These are phyloP conservation scores for Drosophila sp. DNA, from an alignment of 1,140 invertebrate genomes.

Conservation along the genomic window DNA sequence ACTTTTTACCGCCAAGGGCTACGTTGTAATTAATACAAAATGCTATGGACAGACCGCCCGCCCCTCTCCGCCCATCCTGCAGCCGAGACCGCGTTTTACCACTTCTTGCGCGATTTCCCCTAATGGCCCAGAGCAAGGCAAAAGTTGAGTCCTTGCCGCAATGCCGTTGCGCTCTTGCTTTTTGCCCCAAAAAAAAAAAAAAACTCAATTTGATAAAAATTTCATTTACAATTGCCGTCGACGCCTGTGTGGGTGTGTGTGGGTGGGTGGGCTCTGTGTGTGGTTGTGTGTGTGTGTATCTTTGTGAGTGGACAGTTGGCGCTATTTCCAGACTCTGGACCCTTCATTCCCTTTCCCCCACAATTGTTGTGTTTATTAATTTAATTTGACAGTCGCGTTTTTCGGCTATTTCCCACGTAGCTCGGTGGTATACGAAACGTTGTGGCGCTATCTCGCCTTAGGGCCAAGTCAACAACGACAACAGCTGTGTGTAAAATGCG, in stretches of 20 bases:
- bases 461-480: slow-evolving; percentile 50
- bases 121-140: slow-evolving; percentile 57
- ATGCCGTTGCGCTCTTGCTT: slow-evolving; percentile 20
- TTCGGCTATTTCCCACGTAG: slow-evolving; percentile 20
- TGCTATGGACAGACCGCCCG: slow-evolving; percentile 37
- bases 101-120: slow-evolving; percentile 13
- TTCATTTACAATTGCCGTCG: slow-evolving; percentile 75
- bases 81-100: background rate
- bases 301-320: slow-evolving; percentile 75
- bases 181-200: slow-evolving; percentile 20
- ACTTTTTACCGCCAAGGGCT: slow-evolving; percentile 66
- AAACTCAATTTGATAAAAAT: slow-evolving; percentile 77
- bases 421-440: slow-evolving; percentile 24
- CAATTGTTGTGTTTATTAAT: slow-evolving; percentile 81
- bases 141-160: slow-evolving; percentile 77
- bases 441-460: slow-evolving; percentile 44
- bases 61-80: background rate
- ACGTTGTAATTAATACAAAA: slow-evolving; percentile 80
- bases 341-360: slow-evolving; percentile 33
- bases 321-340: slow-evolving; percentile 16
- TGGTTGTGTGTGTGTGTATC: background rate
- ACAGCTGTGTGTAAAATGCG: slow-evolving; percentile 62
- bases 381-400: slow-evolving; percentile 76
- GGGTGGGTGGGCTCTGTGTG: no score
- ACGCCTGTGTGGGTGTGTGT: slow-evolving; percentile 6